Conservation (phyloP, 2,888 invertebrate genomes). For the Eupithecia dodoneata region DNA sequence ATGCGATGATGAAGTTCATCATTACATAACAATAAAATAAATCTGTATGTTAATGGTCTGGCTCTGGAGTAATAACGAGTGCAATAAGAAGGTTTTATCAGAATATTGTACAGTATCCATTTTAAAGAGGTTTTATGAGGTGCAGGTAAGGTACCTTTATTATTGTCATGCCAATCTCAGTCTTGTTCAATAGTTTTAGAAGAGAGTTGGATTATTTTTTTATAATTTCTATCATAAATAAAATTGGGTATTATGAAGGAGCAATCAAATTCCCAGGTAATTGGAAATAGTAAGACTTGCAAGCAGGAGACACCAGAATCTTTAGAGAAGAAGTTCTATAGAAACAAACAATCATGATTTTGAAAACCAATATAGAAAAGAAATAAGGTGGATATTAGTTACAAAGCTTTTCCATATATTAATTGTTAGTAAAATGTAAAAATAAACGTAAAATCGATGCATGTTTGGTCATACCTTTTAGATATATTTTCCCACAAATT, state of each 20-base stretch:
- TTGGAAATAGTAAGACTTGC: not conserved
- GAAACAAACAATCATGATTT: not conserved
- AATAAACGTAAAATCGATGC: constrained; percentile 56
- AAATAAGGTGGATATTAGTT: not conserved
- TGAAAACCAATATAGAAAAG: not conserved
- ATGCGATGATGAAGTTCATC: not conserved
- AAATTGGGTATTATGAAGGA: not conserved
- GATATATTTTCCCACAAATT: constrained; percentile 54
- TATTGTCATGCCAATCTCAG: not conserved
- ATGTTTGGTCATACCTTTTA: constrained; percentile 50
- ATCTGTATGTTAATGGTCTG: not conserved
- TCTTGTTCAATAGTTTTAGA: not conserved
- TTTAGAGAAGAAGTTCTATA: not conserved
- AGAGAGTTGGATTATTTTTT: not conserved
- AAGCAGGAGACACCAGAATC: not conserved
- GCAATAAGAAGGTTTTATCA: not conserved
- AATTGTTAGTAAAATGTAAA: constrained; percentile 9
- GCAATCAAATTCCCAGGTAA: not conserved
- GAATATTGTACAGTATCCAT: not conserved
- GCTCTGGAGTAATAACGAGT: not conserved
- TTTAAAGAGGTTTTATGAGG: not conserved
- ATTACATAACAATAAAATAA: constrained; percentile 5
- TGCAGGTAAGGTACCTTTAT: not conserved
- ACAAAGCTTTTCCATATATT: not conserved
- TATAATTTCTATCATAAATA: not conserved